Percentiles rank a stretch among this genome's conserved stretches.
Conservation (phyloP, 2,888 invertebrate species). For the Petrolisthes cinctipes region DNA sequence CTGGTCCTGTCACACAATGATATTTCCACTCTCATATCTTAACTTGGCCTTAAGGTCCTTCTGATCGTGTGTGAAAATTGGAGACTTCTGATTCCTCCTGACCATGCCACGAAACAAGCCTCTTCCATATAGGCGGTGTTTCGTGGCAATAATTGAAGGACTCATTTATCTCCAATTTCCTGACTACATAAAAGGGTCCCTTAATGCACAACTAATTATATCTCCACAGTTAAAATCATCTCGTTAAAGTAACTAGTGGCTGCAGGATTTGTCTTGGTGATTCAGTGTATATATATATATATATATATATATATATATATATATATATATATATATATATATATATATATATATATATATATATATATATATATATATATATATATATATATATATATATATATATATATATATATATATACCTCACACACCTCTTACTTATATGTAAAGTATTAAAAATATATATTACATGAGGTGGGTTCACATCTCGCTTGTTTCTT, state of each 20-base stretch:
- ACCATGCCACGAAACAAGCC: too few relatives aligned
- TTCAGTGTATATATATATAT: not conserved
- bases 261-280: not conserved
- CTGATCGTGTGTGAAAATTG: too few relatives aligned
- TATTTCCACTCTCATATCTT: too few relatives aligned
- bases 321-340: not conserved
- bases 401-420: too few relatives aligned
- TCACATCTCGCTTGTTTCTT: too few relatives aligned
- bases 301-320: not conserved
- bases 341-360: constrained; percentile 1
- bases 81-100: too few relatives aligned
- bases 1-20: too few relatives aligned
- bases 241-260: not conserved
- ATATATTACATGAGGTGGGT: too few relatives aligned
- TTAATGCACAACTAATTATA: not conserved
- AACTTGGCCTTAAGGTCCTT: too few relatives aligned
- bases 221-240: not conserved
- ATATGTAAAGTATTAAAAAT: too few relatives aligned
- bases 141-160: not conserved
- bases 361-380: constrained; percentile 1
- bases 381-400: constrained; percentile 1
- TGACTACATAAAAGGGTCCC: not conserved
- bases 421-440: too few relatives aligned
- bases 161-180: too few relatives aligned
- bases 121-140: not conserved